Evolutionary conservation across 35 echinoderm and acorn worm species (phyloP).

Genomic region (Ptychodera flava): DNA sequence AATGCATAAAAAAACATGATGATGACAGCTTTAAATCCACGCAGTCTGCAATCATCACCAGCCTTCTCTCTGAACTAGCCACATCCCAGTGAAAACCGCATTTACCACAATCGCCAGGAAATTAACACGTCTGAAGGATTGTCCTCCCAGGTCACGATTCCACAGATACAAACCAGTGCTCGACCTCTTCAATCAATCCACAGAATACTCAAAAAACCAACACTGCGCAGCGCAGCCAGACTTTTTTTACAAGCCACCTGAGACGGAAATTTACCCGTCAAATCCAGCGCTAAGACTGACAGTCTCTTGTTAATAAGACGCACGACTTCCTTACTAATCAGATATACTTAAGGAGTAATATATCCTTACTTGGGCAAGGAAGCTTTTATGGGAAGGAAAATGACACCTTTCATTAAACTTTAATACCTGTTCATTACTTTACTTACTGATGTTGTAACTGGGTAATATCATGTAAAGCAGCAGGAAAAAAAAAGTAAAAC

Average conservation of each 20-base stretch:
- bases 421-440: not conserved
- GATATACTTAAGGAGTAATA: not conserved
- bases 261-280: not conserved
- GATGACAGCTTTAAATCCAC: too few relatives aligned
- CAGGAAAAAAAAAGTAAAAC: not conserved
- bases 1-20: too few relatives aligned
- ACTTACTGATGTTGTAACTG: not conserved
- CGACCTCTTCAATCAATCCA: not conserved
- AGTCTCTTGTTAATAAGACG: not conserved
- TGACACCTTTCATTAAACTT: constrained; percentile 1
- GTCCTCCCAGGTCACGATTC: too few relatives aligned
- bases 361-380: not conserved
- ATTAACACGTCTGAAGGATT: too few relatives aligned
- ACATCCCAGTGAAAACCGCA: too few relatives aligned
- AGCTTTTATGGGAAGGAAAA: not conserved
- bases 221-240: not conserved
- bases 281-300: not conserved
- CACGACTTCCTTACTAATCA: not conserved
- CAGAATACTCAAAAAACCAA: not conserved
- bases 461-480: not conserved
- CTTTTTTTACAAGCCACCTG: not conserved
- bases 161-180: not conserved
- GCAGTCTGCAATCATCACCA: too few relatives aligned
- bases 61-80: too few relatives aligned
- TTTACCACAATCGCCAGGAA: too few relatives aligned